A percentile compares a stretch with the other conserved stretches of the same genome.
Conservation (phyloP, 2,797 vertebrate species). For the Emydoidea blandingii region DNA sequence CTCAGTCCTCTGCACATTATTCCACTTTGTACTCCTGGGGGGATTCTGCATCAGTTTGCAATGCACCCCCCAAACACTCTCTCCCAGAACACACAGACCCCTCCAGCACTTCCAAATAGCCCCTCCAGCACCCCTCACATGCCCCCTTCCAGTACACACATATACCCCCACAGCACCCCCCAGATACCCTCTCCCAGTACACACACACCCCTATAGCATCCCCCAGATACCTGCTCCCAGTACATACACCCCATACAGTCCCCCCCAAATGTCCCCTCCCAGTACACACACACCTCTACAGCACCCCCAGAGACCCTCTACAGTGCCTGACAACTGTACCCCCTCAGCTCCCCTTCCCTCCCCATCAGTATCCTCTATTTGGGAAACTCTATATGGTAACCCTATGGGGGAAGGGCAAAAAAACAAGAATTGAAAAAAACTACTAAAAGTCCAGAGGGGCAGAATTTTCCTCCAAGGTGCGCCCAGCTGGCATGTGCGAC, state of each 20-base stretch:
- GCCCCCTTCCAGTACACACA: too few species aligned
- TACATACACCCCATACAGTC: too few species aligned
- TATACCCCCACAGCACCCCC: too few species aligned
- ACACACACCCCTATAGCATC: too few species aligned
- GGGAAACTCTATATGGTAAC: background rate
- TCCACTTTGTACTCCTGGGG: background rate
- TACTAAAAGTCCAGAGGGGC: background rate
- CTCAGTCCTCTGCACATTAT: background rate
- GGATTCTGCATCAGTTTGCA: background rate
- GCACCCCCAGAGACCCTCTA: background rate
- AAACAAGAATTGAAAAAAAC: background rate
- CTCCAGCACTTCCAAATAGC: too few species aligned
- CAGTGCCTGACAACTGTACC: background rate
- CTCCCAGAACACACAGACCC: too few species aligned
- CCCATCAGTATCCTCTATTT: background rate
- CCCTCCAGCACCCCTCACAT: too few species aligned
- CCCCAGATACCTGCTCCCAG: too few species aligned
- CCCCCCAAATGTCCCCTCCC: too few species aligned
- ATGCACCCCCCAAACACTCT: background rate
- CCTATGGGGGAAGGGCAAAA: background rate
- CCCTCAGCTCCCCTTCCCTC: background rate
- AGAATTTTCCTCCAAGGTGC: too few species aligned
- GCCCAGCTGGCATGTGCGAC: background rate
- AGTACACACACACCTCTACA: background rate
- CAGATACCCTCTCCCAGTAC: too few species aligned